phyloP scores from a whole-genome alignment of 2,113 vertebrate genomes.

The Lasiurus borealis region DNA sequence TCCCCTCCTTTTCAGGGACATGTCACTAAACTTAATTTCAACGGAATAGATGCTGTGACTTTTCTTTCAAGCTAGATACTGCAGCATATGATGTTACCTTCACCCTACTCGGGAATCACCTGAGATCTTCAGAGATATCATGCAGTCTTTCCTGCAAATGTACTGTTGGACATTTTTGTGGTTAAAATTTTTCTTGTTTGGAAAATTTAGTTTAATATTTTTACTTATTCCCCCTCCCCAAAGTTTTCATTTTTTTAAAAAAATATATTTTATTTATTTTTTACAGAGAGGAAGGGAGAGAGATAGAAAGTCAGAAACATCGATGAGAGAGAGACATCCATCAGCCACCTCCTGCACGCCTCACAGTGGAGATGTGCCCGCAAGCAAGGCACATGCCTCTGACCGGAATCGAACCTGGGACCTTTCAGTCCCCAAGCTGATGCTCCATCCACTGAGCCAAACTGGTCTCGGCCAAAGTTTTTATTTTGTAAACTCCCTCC shows the following conservation, averaged over 20 bases:
- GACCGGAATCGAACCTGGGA: too few relatives aligned
- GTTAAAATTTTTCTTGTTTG: not conserved
- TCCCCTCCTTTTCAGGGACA: not conserved
- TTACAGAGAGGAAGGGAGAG: too few relatives aligned
- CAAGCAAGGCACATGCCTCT: too few relatives aligned
- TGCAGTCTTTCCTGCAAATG: not conserved
- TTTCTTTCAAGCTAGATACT: slow-evolving; percentile 21
- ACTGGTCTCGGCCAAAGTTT: too few relatives aligned
- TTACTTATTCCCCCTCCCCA: not conserved
- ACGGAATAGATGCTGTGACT: not conserved
- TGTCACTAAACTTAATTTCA: slow-evolving; percentile 13
- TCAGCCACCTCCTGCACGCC: too few relatives aligned
- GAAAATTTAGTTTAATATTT: not conserved
- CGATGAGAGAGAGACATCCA: too few relatives aligned
- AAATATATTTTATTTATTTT: too few relatives aligned
- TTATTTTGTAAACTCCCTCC: not conserved
- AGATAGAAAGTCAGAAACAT: too few relatives aligned
- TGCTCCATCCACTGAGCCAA: too few relatives aligned
- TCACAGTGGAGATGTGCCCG: too few relatives aligned
- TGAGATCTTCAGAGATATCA: not conserved
- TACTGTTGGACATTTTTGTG: not conserved
- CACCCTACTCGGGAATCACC: not conserved
- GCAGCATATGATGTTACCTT: not conserved
- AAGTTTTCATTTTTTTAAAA: slow-evolving; percentile 31
- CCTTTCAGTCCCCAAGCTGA: too few relatives aligned